A percentile compares a stretch with the other conserved stretches of the same genome.
Conservation (phyloP, 1,140 invertebrate genomes). For the Sycophila sp. region DNA sequence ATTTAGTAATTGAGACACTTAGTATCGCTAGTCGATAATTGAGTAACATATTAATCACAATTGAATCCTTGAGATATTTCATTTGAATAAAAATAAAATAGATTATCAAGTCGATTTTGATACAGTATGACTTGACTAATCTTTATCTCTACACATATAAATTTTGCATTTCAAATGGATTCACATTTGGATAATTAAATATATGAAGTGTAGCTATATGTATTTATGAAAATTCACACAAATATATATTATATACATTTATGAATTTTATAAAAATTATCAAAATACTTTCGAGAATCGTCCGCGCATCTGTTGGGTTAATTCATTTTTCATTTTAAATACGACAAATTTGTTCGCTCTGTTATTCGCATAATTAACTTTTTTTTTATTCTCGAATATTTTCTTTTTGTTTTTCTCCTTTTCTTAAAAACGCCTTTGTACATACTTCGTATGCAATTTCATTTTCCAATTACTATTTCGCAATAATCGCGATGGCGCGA, state of each 20-base stretch:
- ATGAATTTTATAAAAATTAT: slow-evolving; percentile 40
- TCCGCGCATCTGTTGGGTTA: slow-evolving; percentile 25
- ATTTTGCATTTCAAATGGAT: slow-evolving; percentile 30
- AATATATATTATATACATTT: slow-evolving; percentile 34
- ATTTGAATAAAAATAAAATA: slow-evolving; percentile 22
- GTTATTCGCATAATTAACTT: neutral
- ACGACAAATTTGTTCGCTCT: slow-evolving; percentile 28
- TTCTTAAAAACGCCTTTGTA: slow-evolving; percentile 28
- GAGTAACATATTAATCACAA: slow-evolving; percentile 20
- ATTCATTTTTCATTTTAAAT: slow-evolving; percentile 13
- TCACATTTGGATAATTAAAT: slow-evolving; percentile 27
- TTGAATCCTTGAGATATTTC: slow-evolving; percentile 11
- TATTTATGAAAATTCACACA: slow-evolving; percentile 32
- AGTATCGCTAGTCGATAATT: slow-evolving; percentile 1
- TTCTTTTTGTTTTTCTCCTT: slow-evolving; percentile 13
- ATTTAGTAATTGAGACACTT: slow-evolving; percentile 22
- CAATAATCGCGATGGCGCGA: slow-evolving; percentile 30
- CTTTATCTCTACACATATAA: slow-evolving; percentile 28
- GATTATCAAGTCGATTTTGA: slow-evolving; percentile 8
- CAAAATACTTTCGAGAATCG: slow-evolving; percentile 38
- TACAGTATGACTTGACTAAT: slow-evolving; percentile 33
- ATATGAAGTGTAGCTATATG: slow-evolving; percentile 14
- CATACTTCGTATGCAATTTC: slow-evolving; percentile 36
- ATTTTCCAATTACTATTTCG: slow-evolving; percentile 3
- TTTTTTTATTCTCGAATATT: slow-evolving; percentile 6